These are phyloP conservation scores for Cylloceria caligata DNA, from an alignment of 2,888 invertebrate genomes.

Conservation along the genomic window DNA sequence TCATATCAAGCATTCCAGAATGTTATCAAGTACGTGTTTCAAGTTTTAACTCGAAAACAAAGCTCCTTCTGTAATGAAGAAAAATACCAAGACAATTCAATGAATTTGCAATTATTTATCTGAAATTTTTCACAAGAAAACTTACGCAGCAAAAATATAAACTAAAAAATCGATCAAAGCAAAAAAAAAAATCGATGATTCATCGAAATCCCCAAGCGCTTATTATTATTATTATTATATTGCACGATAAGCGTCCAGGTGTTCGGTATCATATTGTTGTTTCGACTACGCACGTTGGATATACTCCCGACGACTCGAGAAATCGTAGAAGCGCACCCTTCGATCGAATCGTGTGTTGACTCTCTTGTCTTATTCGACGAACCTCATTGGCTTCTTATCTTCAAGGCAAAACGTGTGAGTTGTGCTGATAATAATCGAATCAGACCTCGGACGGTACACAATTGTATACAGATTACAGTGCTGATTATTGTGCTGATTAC, in stretches of 20 bases:
- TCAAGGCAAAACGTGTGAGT: slow-evolving; percentile 13
- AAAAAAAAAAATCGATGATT: slow-evolving; percentile 3
- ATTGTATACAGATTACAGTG: not conserved
- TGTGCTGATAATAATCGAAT: slow-evolving; percentile 39
- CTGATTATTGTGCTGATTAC: not conserved
- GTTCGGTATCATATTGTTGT: slow-evolving; percentile 56
- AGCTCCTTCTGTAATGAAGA: no score
- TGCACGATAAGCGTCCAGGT: slow-evolving; percentile 55
- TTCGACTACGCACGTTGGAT: slow-evolving; percentile 38
- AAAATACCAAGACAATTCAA: no score
- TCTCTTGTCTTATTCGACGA: not conserved
- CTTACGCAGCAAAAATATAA: not conserved
- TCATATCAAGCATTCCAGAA: no score
- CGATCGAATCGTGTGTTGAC: slow-evolving; percentile 1
- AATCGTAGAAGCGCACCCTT: slow-evolving; percentile 7
- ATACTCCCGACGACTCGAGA: slow-evolving; percentile 1
- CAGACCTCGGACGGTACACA: slow-evolving; percentile 20
- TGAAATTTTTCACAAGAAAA: slow-evolving; percentile 2
- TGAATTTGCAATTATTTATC: not conserved
- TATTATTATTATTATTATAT: not conserved
- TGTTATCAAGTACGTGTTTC: no score
- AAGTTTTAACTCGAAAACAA: no score
- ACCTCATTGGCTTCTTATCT: slow-evolving; percentile 15
- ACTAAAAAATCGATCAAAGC: not conserved
- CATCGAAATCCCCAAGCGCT: slow-evolving; percentile 21